Base-by-base conservation (phyloP, 2,888 invertebrate genomes). In the Atrina japonica region DNA sequence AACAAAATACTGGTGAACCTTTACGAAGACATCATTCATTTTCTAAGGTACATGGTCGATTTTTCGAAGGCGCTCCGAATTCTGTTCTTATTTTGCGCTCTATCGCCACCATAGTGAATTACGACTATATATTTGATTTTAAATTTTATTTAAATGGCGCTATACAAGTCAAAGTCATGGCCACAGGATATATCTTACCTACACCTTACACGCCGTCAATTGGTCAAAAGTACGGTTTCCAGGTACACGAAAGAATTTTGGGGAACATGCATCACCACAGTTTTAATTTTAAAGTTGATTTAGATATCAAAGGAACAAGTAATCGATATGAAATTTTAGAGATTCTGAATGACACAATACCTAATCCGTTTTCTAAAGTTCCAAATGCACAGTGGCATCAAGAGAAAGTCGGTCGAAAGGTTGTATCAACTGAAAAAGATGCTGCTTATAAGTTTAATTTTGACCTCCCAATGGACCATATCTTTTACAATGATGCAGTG, bases 81-180 rank as follows among this genome's bases (percentile, higher is more conserved):
- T 70, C 73, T 6, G 83, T 82, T 16, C 70, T 88, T 0, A 77
- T 82, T 5, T 63, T 87, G 5, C 59, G 87, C 40, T 79, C 78
- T 18, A 82, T 86, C 11, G n/a, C 79, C 5, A 77, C 84, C 2
- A 67, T 88, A 6, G 72, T 67, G 6, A 87, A 86, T 66, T 87
- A 87, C 61, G 88, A 88, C 53, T 88, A 88, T 63, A 76, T 88
- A 2, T 68, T 86, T 40, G 88, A 88, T 66, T 84, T 84, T 27
- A 76, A 83, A 5, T 85, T 88, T 55, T 84, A 87, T 56, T 85
- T 85, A 55, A 83, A 80, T 63, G 86, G 87, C 2, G 84, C 69
- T 0, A 49, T 86, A 7, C 81, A 85, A 45, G 76, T 81, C 1
- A 76, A 78, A 29, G 80, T 77, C 6, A 66, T 78, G 23, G 75